phyloP scores from a whole-genome alignment of 2,888 invertebrate genomes.

The Dasypogon diadema region DNA sequence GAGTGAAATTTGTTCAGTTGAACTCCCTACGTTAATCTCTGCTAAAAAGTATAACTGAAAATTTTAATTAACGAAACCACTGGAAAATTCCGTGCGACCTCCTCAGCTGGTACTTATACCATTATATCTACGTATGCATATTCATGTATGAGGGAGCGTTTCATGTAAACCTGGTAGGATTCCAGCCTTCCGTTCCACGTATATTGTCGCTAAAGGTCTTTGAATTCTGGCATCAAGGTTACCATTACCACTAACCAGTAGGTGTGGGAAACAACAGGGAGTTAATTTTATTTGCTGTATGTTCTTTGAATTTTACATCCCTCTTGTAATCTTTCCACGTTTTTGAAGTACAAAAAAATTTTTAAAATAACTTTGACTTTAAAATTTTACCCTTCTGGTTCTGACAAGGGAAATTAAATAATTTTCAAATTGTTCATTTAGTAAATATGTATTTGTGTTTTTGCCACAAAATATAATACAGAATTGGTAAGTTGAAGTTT shows the following conservation, averaged over 20 bases:
- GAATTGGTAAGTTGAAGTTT: not conserved
- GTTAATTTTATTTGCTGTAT: not conserved
- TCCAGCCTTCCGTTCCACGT: not conserved
- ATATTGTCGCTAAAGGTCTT: not conserved
- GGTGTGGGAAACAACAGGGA: not conserved
- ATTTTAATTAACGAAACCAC: not conserved
- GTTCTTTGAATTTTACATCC: not conserved
- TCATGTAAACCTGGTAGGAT: not conserved
- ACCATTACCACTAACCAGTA: not conserved
- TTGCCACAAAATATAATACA: not conserved
- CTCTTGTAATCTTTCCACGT: not conserved
- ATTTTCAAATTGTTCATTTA: not conserved
- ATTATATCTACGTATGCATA: not conserved
- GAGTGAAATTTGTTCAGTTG: not conserved
- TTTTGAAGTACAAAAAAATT: not conserved
- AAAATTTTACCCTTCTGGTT: not conserved
- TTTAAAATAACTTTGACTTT: too few relatives aligned
- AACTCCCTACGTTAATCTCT: not conserved
- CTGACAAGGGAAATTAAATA: not conserved
- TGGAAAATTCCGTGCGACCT: not conserved
- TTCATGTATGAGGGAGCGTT: not conserved
- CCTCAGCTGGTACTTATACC: not conserved
- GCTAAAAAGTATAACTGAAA: not conserved
- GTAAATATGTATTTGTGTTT: not conserved
- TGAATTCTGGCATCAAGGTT: not conserved